A percentile compares a stretch with the other conserved stretches of the same genome.
These are phyloP conservation scores for Sebastes iracundus DNA, from an alignment of 2,797 vertebrate species.

Conservation along the genomic window DNA sequence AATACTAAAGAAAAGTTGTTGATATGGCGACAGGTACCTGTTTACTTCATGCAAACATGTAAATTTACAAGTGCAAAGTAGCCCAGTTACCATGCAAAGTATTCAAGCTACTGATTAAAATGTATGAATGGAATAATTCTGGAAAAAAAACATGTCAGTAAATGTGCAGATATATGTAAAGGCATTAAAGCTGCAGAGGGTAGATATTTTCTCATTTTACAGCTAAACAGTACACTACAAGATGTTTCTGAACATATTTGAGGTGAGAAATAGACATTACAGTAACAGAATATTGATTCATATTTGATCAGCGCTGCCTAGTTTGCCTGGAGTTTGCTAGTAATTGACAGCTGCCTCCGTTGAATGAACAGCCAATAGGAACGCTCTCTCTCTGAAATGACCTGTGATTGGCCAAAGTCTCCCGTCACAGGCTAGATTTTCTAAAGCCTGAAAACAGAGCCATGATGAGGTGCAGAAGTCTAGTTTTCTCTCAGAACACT, in stretches of 20 bases:
- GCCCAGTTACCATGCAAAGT: background rate
- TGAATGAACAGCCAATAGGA: too few relatives aligned
- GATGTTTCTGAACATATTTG: too few relatives aligned
- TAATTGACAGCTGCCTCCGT: too few relatives aligned
- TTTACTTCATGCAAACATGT: background rate
- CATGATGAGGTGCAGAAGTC: too few relatives aligned
- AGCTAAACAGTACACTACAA: too few relatives aligned
- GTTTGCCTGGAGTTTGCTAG: accelerated
- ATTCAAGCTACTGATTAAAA: background rate
- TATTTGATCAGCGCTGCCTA: accelerated
- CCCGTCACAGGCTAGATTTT: too few relatives aligned
- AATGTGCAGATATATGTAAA: background rate
- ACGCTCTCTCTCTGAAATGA: too few relatives aligned
- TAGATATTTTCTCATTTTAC: too few relatives aligned
- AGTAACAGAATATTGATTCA: too few relatives aligned
- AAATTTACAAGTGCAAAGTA: background rate
- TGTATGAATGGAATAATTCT: background rate
- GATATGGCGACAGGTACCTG: background rate
- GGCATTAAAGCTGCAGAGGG: background rate
- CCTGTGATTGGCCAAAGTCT: too few relatives aligned
- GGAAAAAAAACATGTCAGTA: background rate
- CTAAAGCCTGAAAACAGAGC: too few relatives aligned
- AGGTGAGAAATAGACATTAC: accelerated
- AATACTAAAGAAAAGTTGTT: background rate
- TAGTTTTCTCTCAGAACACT: too few relatives aligned